These are phyloP conservation scores for Chionomys nivalis DNA, from an alignment of 2,113 vertebrate species.

Conservation along the genomic window DNA sequence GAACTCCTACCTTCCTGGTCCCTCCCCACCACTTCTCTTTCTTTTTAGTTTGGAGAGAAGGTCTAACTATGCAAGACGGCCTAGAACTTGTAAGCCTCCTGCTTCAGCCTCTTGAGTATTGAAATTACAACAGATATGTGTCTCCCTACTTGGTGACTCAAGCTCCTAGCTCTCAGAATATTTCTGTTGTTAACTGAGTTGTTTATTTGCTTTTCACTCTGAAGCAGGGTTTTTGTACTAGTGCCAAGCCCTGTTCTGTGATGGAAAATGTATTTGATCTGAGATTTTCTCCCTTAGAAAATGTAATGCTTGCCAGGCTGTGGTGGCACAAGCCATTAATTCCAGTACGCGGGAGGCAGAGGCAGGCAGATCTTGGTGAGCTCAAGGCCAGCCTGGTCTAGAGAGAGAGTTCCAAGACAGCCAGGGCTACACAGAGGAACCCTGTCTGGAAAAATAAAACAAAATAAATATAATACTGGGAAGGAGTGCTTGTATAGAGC, in stretches of 20 bases:
- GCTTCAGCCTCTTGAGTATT: not conserved
- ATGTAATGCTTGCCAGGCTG: not conserved
- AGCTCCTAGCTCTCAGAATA: not conserved
- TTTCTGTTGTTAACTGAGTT: not conserved
- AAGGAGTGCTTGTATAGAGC: not conserved
- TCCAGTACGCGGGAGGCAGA: not conserved
- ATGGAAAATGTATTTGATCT: not conserved
- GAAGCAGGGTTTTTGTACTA: not conserved
- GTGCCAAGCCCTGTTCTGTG: not conserved
- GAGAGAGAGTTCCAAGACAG: too few species aligned
- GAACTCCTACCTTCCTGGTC: not conserved
- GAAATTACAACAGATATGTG: not conserved
- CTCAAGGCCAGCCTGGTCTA: not conserved
- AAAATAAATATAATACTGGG: not conserved
- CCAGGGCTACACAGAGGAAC: not conserved
- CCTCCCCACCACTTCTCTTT: not conserved
- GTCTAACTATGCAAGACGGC: not conserved
- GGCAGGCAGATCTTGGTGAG: not conserved
- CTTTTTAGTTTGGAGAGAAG: not conserved
- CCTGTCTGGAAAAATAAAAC: not conserved
- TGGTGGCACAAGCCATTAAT: not conserved
- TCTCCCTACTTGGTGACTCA: not conserved
- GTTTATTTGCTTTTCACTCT: not conserved
- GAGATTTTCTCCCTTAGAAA: not conserved
- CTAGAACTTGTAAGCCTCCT: not conserved